Percentiles rank a stretch among this genome's conserved stretches.
Conservation (phyloP, 2,888 invertebrate species). For the Chaetogeoica ovagalla region DNA sequence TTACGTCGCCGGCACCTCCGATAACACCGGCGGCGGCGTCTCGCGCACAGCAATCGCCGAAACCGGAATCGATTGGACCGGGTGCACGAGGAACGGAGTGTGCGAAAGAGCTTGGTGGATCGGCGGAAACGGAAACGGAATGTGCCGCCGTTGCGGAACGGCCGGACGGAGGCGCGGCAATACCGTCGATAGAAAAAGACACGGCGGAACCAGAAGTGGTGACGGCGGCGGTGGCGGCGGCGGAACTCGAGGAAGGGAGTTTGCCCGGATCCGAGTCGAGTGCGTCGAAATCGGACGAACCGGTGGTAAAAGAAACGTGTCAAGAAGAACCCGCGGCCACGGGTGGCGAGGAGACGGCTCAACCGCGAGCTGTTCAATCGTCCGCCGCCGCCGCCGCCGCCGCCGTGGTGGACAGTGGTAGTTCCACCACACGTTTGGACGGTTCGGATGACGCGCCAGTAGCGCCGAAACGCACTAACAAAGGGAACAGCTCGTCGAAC, state of each 20-base stretch:
- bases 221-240: too few species aligned
- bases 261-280: background rate
- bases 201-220: too few species aligned
- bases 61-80: background rate
- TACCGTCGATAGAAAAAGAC: too few species aligned
- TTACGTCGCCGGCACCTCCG: conserved; percentile 54
- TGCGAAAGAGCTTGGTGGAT: background rate
- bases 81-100: too few species aligned
- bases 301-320: background rate
- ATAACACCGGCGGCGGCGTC: conserved; percentile 51
- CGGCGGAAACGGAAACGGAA: background rate
- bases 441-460: conserved; percentile 55
- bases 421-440: conserved; percentile 7
- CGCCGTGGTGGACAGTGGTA: too few species aligned
- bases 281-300: background rate
- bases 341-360: too few species aligned
- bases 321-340: background rate
- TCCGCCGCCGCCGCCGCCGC: too few species aligned
- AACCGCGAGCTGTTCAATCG: background rate
- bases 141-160: too few species aligned
- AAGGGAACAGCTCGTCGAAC: conserved; percentile 39
- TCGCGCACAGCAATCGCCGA: conserved; percentile 15
- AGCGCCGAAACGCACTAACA: conserved; percentile 56
- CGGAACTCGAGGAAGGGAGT: background rate
- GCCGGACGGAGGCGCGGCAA: too few species aligned